These are phyloP conservation scores for Scrobipalpa costella DNA, from an alignment of 2,888 invertebrate genomes.

Conservation along the genomic window DNA sequence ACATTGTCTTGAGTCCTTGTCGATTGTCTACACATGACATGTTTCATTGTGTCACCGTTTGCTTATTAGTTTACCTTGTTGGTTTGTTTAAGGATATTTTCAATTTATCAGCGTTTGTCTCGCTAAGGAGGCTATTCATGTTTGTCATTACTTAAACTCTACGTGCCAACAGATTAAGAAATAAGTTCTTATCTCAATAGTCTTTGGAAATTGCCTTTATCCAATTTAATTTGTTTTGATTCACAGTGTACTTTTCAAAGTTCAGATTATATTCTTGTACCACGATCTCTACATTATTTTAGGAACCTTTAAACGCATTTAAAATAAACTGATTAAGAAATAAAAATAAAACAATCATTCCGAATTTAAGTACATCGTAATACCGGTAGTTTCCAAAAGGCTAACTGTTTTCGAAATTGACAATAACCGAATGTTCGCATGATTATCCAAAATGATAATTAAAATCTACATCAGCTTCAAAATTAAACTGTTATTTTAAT, in stretches of 20 bases:
- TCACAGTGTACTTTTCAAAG: background rate
- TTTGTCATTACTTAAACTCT: background rate
- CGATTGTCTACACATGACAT: slow-evolving; percentile 62
- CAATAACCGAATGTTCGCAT: background rate
- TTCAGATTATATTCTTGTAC: background rate
- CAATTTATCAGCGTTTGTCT: slow-evolving; percentile 24
- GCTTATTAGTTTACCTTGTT: slow-evolving; percentile 48
- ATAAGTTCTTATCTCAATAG: background rate
- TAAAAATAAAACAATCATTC: background rate
- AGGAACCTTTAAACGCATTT: background rate
- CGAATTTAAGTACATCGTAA: background rate
- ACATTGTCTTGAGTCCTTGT: slow-evolving; percentile 66
- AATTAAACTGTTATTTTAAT: slow-evolving; percentile 10
- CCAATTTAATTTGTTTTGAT: background rate
- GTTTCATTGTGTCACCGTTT: slow-evolving; percentile 41
- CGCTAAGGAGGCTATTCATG: background rate
- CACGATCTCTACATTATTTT: background rate
- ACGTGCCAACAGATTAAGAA: background rate
- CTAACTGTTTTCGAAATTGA: background rate
- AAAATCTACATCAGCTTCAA: background rate
- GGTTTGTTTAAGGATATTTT: slow-evolving; percentile 23
- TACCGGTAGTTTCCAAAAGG: slow-evolving; percentile 6
- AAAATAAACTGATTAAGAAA: background rate
- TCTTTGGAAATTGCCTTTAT: background rate
- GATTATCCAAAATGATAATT: background rate